Base-by-base conservation (phyloP, 2,113 vertebrate species). In the Setophaga kirtlandii region DNA sequence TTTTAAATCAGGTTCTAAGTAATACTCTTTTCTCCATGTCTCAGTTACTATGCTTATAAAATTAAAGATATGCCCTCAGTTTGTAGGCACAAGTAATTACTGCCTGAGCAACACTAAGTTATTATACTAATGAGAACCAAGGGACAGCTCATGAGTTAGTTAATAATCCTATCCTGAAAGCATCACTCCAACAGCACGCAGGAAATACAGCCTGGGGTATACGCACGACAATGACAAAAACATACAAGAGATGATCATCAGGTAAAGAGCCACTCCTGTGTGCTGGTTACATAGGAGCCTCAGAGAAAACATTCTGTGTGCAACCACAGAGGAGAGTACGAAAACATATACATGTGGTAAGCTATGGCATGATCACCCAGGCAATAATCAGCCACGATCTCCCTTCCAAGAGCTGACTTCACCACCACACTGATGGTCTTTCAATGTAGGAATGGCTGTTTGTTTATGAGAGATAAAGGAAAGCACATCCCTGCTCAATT, bases 51-150 rank as follows among this genome's bases (percentile, higher is more conserved):
- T 12, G 25, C 20, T 39, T 42, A 33, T 56, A 56, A 77, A 90
- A 77, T 56, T 63, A 56, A 47, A 69, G 52, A 42, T 33, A 78
- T 8, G 20, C 39, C 47, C 64, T 89, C 64, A 50, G 37, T 74
- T 71, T 81, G 35, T 46, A 95, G 89, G 69, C 87, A 35, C 65
- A 52, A 87, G 59, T 56, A 92, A 92, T 92, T 83, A 87, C 23
- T 91, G 80, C 65, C 74, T 84, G 44, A 75, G 87, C 60, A 87
- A 83, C 0, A 0, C 33, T 59, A 65, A 77, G 55, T 30, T 91
- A 56, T 53, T 87, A 71, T 5, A 81, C 77, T 92, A 87, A 91
- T 42, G 42, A 94, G 65, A 70, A 87, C 23, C 52, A 82, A 81
- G 33, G 39, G 81, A 83, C 84, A 91, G 71, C 68, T 74, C 35